Evolutionary conservation across 2,888 invertebrate species (phyloP).

Genomic region (Tryphoninae sp.): DNA sequence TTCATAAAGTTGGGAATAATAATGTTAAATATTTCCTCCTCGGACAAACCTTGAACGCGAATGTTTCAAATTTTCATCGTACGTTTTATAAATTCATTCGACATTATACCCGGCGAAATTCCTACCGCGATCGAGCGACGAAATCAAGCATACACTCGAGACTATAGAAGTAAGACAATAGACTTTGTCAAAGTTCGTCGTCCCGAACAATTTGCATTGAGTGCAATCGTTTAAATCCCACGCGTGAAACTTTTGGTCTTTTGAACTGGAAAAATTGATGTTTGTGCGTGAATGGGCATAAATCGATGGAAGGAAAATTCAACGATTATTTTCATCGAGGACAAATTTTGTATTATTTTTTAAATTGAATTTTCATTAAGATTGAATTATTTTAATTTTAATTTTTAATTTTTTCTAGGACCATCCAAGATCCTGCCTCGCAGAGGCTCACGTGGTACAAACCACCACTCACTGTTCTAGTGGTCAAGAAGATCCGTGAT

Average conservation of each 20-base stretch:
- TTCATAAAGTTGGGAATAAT: too few species aligned
- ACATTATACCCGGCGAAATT: background rate
- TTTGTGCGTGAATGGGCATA: too few species aligned
- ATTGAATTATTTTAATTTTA: background rate
- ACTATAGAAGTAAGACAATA: background rate
- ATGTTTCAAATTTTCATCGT: background rate
- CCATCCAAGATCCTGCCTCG: constrained; percentile 98
- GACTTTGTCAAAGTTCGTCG: constrained; percentile 6
- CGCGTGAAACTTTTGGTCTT: background rate
- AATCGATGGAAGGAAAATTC: background rate
- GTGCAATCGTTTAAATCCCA: background rate
- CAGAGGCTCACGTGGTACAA: constrained; percentile 99
- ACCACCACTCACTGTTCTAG: constrained; percentile 96
- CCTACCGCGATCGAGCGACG: background rate
- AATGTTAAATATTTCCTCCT: constrained; percentile 2
- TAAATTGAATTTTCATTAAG: constrained; percentile 15
- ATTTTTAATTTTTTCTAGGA: constrained; percentile 83
- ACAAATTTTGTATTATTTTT: too few species aligned
- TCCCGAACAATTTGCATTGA: background rate
- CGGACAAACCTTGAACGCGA: constrained; percentile 17
- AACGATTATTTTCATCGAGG: background rate
- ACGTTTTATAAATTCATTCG: constrained; percentile 21
- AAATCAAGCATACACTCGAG: background rate
- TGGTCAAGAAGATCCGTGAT: constrained; percentile 98
- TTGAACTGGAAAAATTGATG: background rate